Percentiles rank a stretch among this genome's conserved stretches.
These are phyloP conservation scores for Hypotaenidia okinawae DNA, from an alignment of 2,797 vertebrate species.

Conservation along the genomic window DNA sequence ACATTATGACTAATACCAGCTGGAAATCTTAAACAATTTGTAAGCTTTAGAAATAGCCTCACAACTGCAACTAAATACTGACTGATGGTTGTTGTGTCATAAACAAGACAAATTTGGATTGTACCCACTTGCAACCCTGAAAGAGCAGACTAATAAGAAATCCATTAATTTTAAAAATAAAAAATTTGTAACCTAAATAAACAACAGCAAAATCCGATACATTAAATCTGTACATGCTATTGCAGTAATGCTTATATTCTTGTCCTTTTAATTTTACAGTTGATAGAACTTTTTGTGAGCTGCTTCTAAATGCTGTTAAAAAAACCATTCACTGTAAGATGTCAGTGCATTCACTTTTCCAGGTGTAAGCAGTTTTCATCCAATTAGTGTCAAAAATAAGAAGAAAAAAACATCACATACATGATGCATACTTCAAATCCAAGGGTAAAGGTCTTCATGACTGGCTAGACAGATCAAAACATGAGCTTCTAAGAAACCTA, in stretches of 20 bases:
- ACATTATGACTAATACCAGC: background rate
- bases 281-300: background rate
- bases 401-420: background rate
- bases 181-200: background rate
- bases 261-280: background rate
- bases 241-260: background rate
- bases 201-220: background rate
- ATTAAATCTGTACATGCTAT: background rate
- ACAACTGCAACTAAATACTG: background rate
- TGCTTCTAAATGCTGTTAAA: background rate
- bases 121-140: background rate
- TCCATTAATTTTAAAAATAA: background rate
- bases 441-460: background rate
- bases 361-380: background rate
- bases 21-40: background rate
- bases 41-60: background rate
- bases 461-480: background rate
- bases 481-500: background rate
- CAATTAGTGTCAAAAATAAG: slow-evolving; percentile 19
- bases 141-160: background rate
- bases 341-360: background rate
- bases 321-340: background rate
- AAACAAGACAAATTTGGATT: background rate
- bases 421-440: background rate
- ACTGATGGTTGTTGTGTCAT: background rate